Base-by-base conservation (phyloP, 1,140 invertebrate species). In the Ooceraea biroi region DNA sequence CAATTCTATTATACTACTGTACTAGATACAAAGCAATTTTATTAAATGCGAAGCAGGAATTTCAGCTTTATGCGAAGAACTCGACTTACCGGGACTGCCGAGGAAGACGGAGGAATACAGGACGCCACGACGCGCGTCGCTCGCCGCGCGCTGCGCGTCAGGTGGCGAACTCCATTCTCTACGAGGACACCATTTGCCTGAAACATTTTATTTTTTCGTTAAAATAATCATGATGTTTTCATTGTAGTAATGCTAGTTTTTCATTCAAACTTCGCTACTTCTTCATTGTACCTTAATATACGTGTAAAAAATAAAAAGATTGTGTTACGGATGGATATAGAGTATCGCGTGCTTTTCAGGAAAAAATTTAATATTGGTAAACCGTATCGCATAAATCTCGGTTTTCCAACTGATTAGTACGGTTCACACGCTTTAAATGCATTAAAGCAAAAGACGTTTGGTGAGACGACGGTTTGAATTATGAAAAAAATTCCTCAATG, bases 101-200 rank as follows among this genome's bases (percentile, higher is more conserved):
- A 98, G 96, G 96, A 98, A 98, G 94, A 98, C 97, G 93, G 97
- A 97, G 93, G 97, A 97, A 95, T 98, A 98, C 86, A 98, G 94
- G 85, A 96, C 95, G 82, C 96, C 96, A 93, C 97, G 96, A 94
- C 97, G 95, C 92, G 97, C 97, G 92, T 97, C 96, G 88, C 94
- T 95, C 63, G 96, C 96, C 92, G 96, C 96, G 94, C 96, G 94
- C 86, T 95, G 95, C 91, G 96, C 96, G 91, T 98, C 97, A 85
- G 97, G 96, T 90, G 97, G 97, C 90, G 97, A 97, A 88, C 96
- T 97, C 97, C 97, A 98, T 95, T 98, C 97, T 95, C 97, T 96
- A 94, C 97, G 95, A 91, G 96, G 96, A 96, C 97, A 97, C 97
- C 97, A 98, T 96, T 97, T 97, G 91, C 97, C 97, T 98, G 95